phyloP scores from a whole-genome alignment of 2,797 vertebrate genomes.

The Pangasius krempfi region DNA sequence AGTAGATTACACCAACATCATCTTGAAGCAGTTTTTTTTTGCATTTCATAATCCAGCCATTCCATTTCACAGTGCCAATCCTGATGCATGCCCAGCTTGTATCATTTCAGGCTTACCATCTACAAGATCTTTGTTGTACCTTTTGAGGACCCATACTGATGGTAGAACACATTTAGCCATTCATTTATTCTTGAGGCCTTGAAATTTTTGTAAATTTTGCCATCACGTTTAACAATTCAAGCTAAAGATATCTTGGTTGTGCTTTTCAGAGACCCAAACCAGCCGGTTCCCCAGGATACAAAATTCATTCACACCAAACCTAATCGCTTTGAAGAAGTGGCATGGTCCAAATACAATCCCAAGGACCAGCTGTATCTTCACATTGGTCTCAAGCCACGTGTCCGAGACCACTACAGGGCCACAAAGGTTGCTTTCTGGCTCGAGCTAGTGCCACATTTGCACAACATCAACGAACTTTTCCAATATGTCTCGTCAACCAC shows the following conservation, averaged over 20 bases:
- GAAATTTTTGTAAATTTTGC: neutral
- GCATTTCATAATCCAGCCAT: slow-evolving; percentile 5
- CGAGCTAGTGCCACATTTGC: slow-evolving; percentile 92
- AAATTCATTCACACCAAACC: slow-evolving; percentile 99
- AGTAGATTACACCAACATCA: slow-evolving; percentile 51
- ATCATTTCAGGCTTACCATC: slow-evolving; percentile 29
- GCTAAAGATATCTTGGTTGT: neutral
- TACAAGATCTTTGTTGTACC: slow-evolving; percentile 28
- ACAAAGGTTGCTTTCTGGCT: slow-evolving; percentile 98
- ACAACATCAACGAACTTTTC: slow-evolving; percentile 93
- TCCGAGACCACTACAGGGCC: slow-evolving; percentile 93
- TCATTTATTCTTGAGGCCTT: neutral
- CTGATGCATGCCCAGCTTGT: slow-evolving; percentile 24
- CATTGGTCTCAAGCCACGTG: slow-evolving; percentile 92
- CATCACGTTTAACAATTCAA: neutral
- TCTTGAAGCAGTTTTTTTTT: neutral
- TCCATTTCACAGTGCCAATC: slow-evolving; percentile 9
- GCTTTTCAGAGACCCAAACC: slow-evolving; percentile 87
- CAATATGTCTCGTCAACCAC: slow-evolving; percentile 95
- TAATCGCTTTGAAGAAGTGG: slow-evolving; percentile 97
- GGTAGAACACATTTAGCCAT: slow-evolving; percentile 17
- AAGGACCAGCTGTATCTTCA: slow-evolving; percentile 97
- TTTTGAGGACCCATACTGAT: slow-evolving; percentile 25
- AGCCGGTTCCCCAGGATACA: slow-evolving; percentile 96
- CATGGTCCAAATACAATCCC: slow-evolving; percentile 97